A percentile compares a stretch with the other conserved stretches of the same genome.
Evolutionary conservation across 2,888 invertebrate species (phyloP).

Genomic region (Andricus curvator): DNA sequence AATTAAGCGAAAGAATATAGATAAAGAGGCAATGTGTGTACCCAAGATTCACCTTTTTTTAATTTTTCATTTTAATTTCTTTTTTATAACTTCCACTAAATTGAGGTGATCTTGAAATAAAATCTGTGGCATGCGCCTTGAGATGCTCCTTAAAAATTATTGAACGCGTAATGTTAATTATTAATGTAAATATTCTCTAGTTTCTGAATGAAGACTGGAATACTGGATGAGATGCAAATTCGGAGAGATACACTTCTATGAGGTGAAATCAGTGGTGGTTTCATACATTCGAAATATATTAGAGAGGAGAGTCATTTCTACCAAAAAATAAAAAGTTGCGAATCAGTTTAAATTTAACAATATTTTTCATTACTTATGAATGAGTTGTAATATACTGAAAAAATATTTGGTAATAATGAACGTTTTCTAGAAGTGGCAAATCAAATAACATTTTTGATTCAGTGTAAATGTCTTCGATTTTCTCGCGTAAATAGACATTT

Average conservation of each 20-base stretch:
- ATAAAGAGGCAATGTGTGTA: neutral
- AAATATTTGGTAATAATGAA: neutral
- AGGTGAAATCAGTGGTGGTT: neutral
- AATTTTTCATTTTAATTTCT: neutral
- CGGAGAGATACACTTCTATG: neutral
- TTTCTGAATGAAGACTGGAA: neutral
- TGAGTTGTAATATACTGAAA: neutral
- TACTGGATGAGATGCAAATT: slow-evolving; percentile 18
- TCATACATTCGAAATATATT: no score
- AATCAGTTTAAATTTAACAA: neutral
- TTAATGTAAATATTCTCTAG: no score
- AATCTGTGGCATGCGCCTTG: neutral
- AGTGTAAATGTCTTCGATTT: neutral
- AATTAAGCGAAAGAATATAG: slow-evolving; percentile 9
- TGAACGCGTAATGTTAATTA: neutral
- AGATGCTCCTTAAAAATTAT: neutral
- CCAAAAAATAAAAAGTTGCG: neutral
- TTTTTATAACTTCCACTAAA: neutral
- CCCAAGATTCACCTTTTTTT: neutral
- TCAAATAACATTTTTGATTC: neutral
- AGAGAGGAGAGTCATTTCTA: no score
- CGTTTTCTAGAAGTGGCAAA: neutral
- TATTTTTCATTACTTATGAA: no score
- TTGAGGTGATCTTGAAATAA: neutral
- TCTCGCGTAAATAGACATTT: neutral